phyloP scores from a whole-genome alignment of 2,888 invertebrate species.

The Lasioglossum villosulum region DNA sequence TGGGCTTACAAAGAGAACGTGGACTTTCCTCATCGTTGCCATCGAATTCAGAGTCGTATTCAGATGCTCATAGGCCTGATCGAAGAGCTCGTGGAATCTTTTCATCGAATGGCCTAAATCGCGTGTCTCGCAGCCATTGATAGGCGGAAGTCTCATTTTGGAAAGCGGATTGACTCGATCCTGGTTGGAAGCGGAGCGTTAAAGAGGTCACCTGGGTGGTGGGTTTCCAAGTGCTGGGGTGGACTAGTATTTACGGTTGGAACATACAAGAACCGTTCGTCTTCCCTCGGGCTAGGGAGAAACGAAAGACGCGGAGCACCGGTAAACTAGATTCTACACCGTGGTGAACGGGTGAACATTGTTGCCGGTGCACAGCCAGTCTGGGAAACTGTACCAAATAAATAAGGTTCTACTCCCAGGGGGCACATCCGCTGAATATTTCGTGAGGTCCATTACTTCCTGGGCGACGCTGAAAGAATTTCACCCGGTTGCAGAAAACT shows the following conservation, averaged over 20 bases:
- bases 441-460: constrained; percentile 25
- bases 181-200: constrained; percentile 14
- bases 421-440: constrained; percentile 37
- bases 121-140: constrained; percentile 13
- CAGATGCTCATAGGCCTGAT: not conserved
- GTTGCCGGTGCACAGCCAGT: not conserved
- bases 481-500: not conserved
- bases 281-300: not conserved
- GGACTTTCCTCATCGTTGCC: not conserved
- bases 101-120: constrained; percentile 7
- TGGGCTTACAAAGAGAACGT: not conserved
- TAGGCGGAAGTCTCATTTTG: constrained; percentile 7
- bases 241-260: constrained; percentile 15
- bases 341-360: constrained; percentile 43
- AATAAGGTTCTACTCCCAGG: constrained; percentile 46
- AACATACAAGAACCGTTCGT: not conserved
- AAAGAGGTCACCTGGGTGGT: constrained; percentile 33
- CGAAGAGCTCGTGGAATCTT: not conserved
- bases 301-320: not conserved
- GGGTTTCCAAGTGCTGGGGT: constrained; percentile 11
- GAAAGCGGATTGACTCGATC: constrained; percentile 37
- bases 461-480: not conserved
- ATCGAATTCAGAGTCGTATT: not conserved
- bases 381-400: constrained; percentile 36
- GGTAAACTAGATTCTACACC: constrained; percentile 21